Conservation (phyloP, 2,113 vertebrate species). For the Paramisgurnus dabryanus region DNA sequence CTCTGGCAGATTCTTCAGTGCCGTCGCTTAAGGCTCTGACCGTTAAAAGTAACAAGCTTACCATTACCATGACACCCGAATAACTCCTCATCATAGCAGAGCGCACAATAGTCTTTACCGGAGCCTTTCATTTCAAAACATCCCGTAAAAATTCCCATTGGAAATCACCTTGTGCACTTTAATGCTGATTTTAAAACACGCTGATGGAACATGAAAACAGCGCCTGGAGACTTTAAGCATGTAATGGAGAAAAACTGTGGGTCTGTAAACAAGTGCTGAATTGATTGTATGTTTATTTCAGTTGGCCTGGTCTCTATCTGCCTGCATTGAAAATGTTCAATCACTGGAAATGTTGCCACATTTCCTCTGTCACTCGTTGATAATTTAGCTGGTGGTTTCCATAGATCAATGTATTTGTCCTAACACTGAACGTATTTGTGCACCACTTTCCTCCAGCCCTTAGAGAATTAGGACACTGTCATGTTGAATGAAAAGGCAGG, state of each 20-base stretch:
- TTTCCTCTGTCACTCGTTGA: not conserved
- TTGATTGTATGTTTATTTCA: constrained; percentile 37
- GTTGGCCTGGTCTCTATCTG: constrained; percentile 10
- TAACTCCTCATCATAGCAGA: constrained; percentile 56
- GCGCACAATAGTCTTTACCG: constrained; percentile 29
- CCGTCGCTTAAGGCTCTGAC: constrained; percentile 21
- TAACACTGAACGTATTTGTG: constrained; percentile 3
- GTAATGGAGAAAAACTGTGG: not conserved
- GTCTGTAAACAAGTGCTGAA: constrained; percentile 8
- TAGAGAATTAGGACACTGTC: not conserved
- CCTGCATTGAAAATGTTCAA: constrained; percentile 9
- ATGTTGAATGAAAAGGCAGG: too few relatives aligned
- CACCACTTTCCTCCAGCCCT: not conserved
- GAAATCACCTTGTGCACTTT: constrained; percentile 23
- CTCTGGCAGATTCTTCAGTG: constrained; percentile 21
- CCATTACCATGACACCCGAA: constrained; percentile 58
- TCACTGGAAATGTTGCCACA: not conserved
- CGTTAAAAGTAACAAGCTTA: constrained; percentile 72
- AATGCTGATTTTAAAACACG: not conserved
- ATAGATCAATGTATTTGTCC: constrained; percentile 17
- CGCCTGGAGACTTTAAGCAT: not conserved
- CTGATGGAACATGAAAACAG: constrained; percentile 26
- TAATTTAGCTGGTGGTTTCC: constrained; percentile 22
- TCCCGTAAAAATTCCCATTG: constrained; percentile 28
- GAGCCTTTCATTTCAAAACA: constrained; percentile 26